Evolutionary conservation across 2,113 vertebrate genomes (phyloP).

Genomic region (Tamias sibiricus): DNA sequence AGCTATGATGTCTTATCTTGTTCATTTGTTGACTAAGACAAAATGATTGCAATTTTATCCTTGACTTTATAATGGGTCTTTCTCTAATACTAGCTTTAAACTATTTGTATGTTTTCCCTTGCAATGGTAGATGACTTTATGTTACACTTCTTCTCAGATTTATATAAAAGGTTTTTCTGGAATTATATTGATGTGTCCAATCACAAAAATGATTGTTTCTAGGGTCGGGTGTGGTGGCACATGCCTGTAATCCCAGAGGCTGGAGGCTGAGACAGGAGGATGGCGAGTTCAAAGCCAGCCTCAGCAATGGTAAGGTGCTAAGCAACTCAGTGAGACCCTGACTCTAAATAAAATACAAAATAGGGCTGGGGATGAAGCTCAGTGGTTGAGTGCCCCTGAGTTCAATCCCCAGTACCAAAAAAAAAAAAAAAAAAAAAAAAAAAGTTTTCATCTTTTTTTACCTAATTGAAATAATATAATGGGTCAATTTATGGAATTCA

Average conservation of each 20-base stretch:
- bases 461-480: neutral
- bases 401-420: too few relatives aligned
- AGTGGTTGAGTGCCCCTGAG: too few relatives aligned
- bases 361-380: too few relatives aligned
- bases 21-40: neutral
- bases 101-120: neutral
- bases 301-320: too few relatives aligned
- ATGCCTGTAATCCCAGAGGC: too few relatives aligned
- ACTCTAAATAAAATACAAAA: too few relatives aligned
- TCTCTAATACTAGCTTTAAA: slow-evolving; percentile 28
- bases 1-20: neutral
- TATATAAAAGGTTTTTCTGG: neutral
- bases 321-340: too few relatives aligned
- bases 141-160: neutral
- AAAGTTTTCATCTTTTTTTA: neutral
- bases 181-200: neutral
- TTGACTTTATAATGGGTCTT: slow-evolving; percentile 15
- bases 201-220: neutral
- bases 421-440: too few relatives aligned
- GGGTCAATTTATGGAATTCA: neutral
- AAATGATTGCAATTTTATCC: slow-evolving; percentile 8
- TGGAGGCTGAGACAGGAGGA: too few relatives aligned
- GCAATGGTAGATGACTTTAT: neutral
- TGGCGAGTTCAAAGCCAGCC: too few relatives aligned
- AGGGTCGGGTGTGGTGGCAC: too few relatives aligned